Evolutionary conservation across 2,888 invertebrate genomes (phyloP).

Genomic region (Hirtodrosophila histrioides): DNA sequence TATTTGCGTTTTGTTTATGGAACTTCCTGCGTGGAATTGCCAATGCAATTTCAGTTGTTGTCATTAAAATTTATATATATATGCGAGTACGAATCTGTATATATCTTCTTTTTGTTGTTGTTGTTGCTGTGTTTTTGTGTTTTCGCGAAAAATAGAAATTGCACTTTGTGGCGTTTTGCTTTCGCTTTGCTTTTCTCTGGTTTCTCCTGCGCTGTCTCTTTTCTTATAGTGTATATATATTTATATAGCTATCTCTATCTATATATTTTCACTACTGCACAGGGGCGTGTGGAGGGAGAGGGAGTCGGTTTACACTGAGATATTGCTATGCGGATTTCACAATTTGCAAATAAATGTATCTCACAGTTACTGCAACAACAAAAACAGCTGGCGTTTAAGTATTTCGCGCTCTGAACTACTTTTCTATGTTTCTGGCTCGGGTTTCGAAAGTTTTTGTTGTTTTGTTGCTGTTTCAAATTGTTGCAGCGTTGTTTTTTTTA

Average conservation of each 20-base stretch:
- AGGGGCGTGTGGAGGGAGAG: too few species aligned
- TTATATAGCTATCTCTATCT: conserved; percentile 14
- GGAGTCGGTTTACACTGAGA: conserved; percentile 8
- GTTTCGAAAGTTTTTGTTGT: conserved; percentile 74
- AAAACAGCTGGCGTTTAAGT: conserved; percentile 36
- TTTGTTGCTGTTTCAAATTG: conserved; percentile 42
- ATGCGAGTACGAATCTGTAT: conserved; percentile 4
- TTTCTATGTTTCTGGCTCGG: conserved; percentile 57
- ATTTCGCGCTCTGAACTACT: conserved; percentile 73
- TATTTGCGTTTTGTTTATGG: conserved; percentile 41
- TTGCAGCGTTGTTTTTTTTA: conserved; percentile 35
- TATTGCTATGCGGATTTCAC: conserved; percentile 49
- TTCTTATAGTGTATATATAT: neutral
- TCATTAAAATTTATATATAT: conserved; percentile 16
- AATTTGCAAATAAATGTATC: conserved; percentile 49
- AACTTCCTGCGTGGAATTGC: conserved; percentile 59
- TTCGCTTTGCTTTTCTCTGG: conserved; percentile 39
- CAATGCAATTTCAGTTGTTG: conserved; percentile 36
- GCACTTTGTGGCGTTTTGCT: conserved; percentile 62
- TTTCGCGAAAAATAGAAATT: conserved; percentile 61
- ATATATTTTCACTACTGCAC: neutral
- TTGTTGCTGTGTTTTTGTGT: conserved; percentile 10
- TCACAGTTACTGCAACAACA: conserved; percentile 37
- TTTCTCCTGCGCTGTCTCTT: conserved; percentile 24
- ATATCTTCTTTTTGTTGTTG: conserved; percentile 16